Evolutionary conservation across 2,797 vertebrate species (phyloP).

Genomic region (Anguilla anguilla): DNA sequence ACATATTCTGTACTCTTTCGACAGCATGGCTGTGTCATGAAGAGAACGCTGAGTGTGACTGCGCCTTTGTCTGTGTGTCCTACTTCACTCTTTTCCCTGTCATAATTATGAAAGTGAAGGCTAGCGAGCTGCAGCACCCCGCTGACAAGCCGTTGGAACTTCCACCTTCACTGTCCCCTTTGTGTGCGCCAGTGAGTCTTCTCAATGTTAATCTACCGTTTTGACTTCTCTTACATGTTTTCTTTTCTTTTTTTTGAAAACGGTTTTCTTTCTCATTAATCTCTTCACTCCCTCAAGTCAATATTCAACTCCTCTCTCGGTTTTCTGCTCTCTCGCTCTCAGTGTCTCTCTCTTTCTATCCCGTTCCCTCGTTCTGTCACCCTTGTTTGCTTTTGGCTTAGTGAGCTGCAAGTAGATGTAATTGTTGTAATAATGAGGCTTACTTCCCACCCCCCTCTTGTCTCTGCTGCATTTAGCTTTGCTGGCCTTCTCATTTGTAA

Average conservation of each 20-base stretch:
- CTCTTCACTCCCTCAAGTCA: constrained; percentile 20
- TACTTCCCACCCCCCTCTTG: constrained; percentile 41
- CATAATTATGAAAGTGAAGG: constrained; percentile 46
- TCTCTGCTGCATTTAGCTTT: constrained; percentile 11
- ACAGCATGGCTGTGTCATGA: constrained; percentile 75
- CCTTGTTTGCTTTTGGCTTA: constrained; percentile 29
- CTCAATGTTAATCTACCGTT: constrained; percentile 52
- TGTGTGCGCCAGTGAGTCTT: constrained; percentile 40
- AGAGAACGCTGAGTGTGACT: constrained; percentile 22
- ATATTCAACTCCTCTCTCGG: constrained; percentile 39
- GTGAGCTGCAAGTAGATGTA: constrained; percentile 47
- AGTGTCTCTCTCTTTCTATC: neutral
- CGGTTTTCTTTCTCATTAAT: constrained; percentile 4
- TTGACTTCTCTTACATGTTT: constrained; percentile 20
- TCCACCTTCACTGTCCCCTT: constrained; percentile 48
- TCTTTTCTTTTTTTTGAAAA: neutral
- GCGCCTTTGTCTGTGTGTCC: constrained; percentile 46
- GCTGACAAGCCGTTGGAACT: constrained; percentile 46
- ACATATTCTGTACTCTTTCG: constrained; percentile 92
- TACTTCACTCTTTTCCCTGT: constrained; percentile 40
- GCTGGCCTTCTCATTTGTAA: constrained; percentile 50
- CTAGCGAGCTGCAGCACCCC: constrained; percentile 33
- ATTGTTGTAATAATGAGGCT: constrained; percentile 42
- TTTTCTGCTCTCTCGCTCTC: constrained; percentile 6
- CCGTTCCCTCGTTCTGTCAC: neutral